Evolutionary conservation across 2,797 vertebrate species (phyloP), one percentile per base, ranked within the genome.

Genomic region (Silurus aristotelis): DNA sequence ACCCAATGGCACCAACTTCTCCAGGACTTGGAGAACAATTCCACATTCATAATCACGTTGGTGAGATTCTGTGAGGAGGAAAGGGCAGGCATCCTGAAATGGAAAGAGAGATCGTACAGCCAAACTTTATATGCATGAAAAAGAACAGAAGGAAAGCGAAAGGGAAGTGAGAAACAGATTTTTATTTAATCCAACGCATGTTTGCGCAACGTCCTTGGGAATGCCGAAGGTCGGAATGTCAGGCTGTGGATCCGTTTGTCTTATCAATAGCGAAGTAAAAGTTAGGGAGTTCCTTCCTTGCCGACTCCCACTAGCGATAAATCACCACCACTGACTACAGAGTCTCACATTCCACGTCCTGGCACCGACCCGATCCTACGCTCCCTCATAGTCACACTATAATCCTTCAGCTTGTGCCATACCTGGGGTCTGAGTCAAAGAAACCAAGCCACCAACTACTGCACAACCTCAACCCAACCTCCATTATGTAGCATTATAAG

Each of bases 221-320:
- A 87, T 67, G 83, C 72, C 86, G 85, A 87, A 87, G 88, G 89
- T 89, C 80, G 43, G 56, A 72, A 75, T 67, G 71, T 76, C 63
- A 77, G 84, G 80, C 81, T 83, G 72, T 75, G 84, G 58, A 85
- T 89, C 77, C 90, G 85, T 86, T 87, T 17, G 78, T 87, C 88
- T 90, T 86, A 89, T 90, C 85, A 61, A 20, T 64, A 77, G 76
- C 52, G 60, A 6, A n/a, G 61, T 46, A 25, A 80, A 70, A 83
- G 68, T 46, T 55, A 9, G 82, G 70, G 72, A 83, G 78, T 85
- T 85, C 79, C 80, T 43, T 19, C 55, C 76, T 46, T 79, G 64
- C 64, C 64, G 64, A 79, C 87, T 86, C 88, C 80, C 17, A 17
- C 71, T 38, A 38, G 38, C 68, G 43, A 85, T 89, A 87, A 87